These are phyloP conservation scores for Anthophora plumipes DNA, from an alignment of 2,888 invertebrate species.

Conservation along the genomic window DNA sequence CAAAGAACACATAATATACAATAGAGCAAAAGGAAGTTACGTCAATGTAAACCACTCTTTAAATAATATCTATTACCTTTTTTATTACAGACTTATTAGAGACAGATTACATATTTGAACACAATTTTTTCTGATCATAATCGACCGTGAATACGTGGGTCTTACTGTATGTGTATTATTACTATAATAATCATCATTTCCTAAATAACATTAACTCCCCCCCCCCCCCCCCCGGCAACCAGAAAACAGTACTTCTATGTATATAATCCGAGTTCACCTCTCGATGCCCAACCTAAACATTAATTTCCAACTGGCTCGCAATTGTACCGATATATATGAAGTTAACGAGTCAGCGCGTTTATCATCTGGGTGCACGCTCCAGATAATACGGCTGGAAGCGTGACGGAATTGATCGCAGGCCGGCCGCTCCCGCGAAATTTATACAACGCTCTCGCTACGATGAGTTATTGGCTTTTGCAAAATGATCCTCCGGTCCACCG, in stretches of 20 bases:
- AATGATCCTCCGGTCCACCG: constrained; percentile 53
- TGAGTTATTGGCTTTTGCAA: constrained; percentile 67
- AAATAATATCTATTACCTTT: no score
- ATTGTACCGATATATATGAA: not conserved
- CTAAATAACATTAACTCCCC: no score
- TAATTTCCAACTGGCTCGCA: not conserved
- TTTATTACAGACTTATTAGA: no score
- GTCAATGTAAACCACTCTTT: no score
- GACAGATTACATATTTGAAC: no score
- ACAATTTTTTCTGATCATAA: no score
- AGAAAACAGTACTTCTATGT: not conserved
- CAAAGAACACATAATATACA: no score
- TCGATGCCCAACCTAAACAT: not conserved
- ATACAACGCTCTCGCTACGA: constrained; percentile 57
- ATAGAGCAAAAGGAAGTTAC: no score
- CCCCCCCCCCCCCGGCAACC: no score
- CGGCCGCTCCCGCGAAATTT: constrained; percentile 54
- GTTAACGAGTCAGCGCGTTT: constrained; percentile 30
- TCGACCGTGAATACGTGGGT: no score
- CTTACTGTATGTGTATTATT: no score
- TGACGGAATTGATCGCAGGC: constrained; percentile 43
- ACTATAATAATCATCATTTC: no score
- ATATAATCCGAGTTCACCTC: not conserved
- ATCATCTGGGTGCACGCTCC: constrained; percentile 35
- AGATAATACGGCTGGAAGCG: constrained; percentile 35